phyloP scores from a whole-genome alignment of 1,140 invertebrate species.

The Heliconius hermathena region DNA sequence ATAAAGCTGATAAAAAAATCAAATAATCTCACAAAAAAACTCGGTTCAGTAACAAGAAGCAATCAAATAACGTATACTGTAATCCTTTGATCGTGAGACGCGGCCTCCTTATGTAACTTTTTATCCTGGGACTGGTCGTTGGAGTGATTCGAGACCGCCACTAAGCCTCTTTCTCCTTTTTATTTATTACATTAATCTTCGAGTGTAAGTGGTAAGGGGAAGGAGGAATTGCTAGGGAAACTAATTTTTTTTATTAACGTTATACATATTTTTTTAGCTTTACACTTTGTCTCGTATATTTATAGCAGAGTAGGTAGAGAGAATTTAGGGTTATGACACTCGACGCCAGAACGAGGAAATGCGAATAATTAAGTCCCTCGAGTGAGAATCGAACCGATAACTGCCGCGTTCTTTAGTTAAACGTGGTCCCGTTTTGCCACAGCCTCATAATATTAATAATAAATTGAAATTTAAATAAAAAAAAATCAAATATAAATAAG shows the following conservation, averaged over 20 bases:
- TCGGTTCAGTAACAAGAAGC: conserved; percentile 5
- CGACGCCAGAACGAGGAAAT: too few relatives aligned
- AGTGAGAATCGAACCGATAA: too few relatives aligned
- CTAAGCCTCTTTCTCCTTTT: conserved; percentile 40
- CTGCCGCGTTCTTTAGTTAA: neutral
- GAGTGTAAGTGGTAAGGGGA: neutral
- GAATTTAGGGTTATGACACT: too few relatives aligned
- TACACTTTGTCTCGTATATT: too few relatives aligned
- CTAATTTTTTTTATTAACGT: neutral
- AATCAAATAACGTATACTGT: conserved; percentile 48
- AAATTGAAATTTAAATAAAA: neutral
- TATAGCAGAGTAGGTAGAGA: too few relatives aligned
- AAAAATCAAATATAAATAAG: too few relatives aligned
- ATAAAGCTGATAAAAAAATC: neutral
- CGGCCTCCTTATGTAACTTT: conserved; percentile 49
- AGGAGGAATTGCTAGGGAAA: neutral
- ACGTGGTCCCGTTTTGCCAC: too few relatives aligned
- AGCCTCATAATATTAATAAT: neutral
- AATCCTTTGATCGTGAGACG: conserved; percentile 53
- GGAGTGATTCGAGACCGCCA: conserved; percentile 38
- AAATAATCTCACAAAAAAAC: neutral
- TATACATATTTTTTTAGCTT: too few relatives aligned
- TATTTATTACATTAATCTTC: conserved; percentile 44
- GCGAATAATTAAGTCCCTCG: too few relatives aligned
- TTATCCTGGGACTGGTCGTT: conserved; percentile 43